Base-by-base conservation (phyloP, 2,113 vertebrate species). In the Ptilorrhoa leucosticta region DNA sequence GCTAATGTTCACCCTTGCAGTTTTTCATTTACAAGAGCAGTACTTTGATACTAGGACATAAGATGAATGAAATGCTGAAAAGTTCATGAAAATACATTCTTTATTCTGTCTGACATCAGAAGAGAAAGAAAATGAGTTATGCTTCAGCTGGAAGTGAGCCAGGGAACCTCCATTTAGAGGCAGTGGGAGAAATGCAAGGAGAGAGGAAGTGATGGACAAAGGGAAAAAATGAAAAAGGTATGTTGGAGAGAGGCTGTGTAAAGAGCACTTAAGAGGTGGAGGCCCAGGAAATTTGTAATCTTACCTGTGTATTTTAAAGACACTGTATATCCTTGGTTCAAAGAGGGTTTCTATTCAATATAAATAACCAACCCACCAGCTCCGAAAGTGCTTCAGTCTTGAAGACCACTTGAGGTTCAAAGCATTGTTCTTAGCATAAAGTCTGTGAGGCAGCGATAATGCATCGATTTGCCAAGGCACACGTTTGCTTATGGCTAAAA, bases 321-420 rank as follows among this genome's bases (percentile, higher is more conserved):
- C 4, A 7, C 37, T 75, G 40, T 7, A 23, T 80, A 68, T 95
- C 85, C 72, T 90, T 80, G 51, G 39, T 96, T 96, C 91, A 91
- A 95, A 96, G 90, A 58, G 12, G 18, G 28, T 66, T 97, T 91
- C 71, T 66, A 10, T 66, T 79, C 24, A 45, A 1, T 77, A 72
- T 66, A 70, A 90, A 78, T 87, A 90, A 50, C 15, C 18, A 65
- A 37, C 47, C 64, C 66, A 37, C 50, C 61, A 51, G 72, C 68
- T 91, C 79, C 0, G 0, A 57, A 93, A 93, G 82, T 64, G 66
- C 92, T 88, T 90, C 35, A 66, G 78, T 77, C 75, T 58, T 73
- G 54, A 87, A 95, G 92, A 83, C 51, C 92, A 81, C 95, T 97
- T 90, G 56, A 96, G 75, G 71, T 96, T 97, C 93, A 96, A 94